These are phyloP conservation scores for Amaurobius ferox DNA, from an alignment of 2,888 invertebrate genomes.

Conservation along the genomic window DNA sequence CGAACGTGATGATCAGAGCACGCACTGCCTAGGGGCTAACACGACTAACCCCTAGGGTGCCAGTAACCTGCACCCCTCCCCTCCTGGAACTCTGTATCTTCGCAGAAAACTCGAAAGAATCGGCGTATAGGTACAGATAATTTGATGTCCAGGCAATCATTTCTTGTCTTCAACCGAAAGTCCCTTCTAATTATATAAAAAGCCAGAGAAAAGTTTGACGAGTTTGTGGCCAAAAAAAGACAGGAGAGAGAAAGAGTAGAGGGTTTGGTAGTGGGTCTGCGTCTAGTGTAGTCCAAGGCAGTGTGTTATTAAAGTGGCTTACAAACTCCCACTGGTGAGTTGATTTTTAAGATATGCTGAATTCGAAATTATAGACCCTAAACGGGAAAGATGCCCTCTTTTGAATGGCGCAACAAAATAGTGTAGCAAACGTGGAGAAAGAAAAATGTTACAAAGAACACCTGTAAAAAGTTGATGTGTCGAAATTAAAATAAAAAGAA, in stretches of 20 bases:
- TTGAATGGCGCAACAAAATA: too few species aligned
- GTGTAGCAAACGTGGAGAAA: too few species aligned
- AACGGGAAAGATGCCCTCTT: too few species aligned
- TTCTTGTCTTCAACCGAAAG: slow-evolving; percentile 39
- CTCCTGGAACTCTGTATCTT: not conserved
- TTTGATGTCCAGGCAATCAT: slow-evolving; percentile 45
- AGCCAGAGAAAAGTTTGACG: slow-evolving; percentile 5
- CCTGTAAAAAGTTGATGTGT: too few species aligned
- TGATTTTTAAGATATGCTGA: not conserved
- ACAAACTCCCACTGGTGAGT: not conserved
- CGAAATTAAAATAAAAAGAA: not conserved
- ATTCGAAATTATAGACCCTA: not conserved
- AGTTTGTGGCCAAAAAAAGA: not conserved
- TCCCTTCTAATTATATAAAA: slow-evolving; percentile 58
- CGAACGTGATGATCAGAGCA: slow-evolving; percentile 63
- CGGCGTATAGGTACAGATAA: slow-evolving; percentile 43
- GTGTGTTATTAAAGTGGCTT: slow-evolving; percentile 1
- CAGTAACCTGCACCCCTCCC: slow-evolving; percentile 10
- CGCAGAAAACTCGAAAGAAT: slow-evolving; percentile 46
- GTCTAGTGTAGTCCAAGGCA: not conserved
- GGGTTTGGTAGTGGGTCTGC: not conserved
- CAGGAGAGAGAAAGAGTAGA: not conserved
- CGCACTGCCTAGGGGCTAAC: slow-evolving; percentile 54
- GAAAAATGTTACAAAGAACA: not conserved
- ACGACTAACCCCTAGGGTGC: slow-evolving; percentile 44